phyloP scores from a whole-genome alignment of 2,113 vertebrate genomes.

The Solenodon paradoxus region DNA sequence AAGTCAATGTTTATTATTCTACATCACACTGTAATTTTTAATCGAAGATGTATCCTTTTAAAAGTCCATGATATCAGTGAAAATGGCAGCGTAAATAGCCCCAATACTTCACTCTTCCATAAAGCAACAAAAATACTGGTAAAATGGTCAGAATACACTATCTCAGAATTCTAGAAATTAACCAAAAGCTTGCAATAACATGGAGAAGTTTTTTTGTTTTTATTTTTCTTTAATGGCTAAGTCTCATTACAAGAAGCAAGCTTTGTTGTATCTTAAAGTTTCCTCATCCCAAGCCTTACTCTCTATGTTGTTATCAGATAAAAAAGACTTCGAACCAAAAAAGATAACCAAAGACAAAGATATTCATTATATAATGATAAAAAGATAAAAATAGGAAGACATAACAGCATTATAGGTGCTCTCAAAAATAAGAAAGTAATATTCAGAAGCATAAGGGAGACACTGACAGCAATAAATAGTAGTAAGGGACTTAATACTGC shows the following conservation, averaged over 20 bases:
- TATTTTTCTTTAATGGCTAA: background rate
- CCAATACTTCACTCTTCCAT: background rate
- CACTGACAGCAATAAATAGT: no score
- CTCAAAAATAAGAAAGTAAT: no score
- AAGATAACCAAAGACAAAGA: no score
- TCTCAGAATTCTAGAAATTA: conserved; percentile 23
- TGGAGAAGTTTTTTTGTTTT: background rate
- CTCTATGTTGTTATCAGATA: no score
- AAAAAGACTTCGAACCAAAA: no score
- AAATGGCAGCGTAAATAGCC: background rate
- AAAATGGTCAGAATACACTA: background rate
- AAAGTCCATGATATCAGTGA: background rate
- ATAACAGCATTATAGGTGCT: no score
- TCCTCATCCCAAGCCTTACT: background rate
- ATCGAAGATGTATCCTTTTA: background rate
- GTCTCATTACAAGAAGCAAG: background rate
- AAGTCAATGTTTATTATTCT: background rate
- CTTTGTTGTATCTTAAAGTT: background rate
- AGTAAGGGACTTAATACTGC: no score
- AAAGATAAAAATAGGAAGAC: no score
- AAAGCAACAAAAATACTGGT: background rate
- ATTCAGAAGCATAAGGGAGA: no score
- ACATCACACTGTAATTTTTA: background rate
- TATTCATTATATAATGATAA: no score
- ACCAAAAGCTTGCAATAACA: background rate